Base-by-base conservation (phyloP, 2,113 vertebrate genomes). In the Pantherophis guttatus region DNA sequence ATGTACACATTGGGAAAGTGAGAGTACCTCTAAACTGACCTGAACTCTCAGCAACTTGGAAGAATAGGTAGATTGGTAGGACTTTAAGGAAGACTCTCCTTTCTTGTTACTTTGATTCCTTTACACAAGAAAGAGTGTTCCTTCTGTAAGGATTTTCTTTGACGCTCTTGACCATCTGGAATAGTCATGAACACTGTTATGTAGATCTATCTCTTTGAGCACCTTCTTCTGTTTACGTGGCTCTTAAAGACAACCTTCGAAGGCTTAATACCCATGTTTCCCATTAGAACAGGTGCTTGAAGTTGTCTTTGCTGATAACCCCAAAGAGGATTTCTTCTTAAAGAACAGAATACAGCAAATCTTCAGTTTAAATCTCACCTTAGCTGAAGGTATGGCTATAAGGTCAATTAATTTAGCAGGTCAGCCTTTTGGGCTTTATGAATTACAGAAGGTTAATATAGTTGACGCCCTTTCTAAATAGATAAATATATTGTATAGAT, bases 11-110 rank as follows among this genome's bases (percentile, higher is more conserved):
- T 91, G 39, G 95, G 96, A 89, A 19, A 65, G 2, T 93, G 0
- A 96, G 95, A 94, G 96, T 88, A 62, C 94, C 94, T 93, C 54
- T 91, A 85, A 93, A 93, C 93, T 15, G 54, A 94, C 96, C 85
- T 92, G 94, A 87, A 90, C 91, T 96, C 89, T 93, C 93, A 86
- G 57, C 21, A 8, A 5, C n/a, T 75, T 91, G 93, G 95, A 90
- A 94, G 8, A 90, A 93, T 86, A 87, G 23, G 44, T 95, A 89
- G 11, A 93, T 88, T 89, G 94, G 23, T 52, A 3, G 13, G 88
- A 9, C 44, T 95, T 92, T 95, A 52, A 91, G 0, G 92, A 95
- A 91, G 65, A 95, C 88, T 95, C 52, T 93, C 52, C 58, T 95
- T 62, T 33, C 54, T 95, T 94, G 96, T 53, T 54, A 92, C 92